phyloP scores from a whole-genome alignment of 1,140 invertebrate genomes.

The Mizuhopecten yessoensis region DNA sequence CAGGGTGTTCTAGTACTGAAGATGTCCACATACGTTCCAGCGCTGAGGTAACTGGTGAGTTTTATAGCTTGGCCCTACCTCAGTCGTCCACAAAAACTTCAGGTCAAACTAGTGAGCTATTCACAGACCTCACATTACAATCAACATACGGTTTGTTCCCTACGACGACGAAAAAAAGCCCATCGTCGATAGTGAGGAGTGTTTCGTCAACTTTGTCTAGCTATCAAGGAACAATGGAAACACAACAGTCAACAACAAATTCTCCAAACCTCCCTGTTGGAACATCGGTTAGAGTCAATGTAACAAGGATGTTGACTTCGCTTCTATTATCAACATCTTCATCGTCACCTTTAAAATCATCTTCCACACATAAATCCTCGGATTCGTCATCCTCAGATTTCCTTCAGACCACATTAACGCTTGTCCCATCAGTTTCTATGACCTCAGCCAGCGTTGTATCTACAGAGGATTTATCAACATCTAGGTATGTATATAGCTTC shows the following conservation, averaged over 20 bases:
- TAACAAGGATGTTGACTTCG: not conserved
- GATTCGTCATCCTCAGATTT: not conserved
- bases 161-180: not conserved
- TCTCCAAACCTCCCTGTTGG: not conserved
- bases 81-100: not conserved
- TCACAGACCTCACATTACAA: not conserved
- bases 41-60: no score
- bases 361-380: no score
- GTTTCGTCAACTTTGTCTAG: not conserved
- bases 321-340: not conserved
- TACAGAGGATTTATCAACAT: not conserved
- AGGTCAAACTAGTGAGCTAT: no score
- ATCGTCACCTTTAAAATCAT: not conserved
- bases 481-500: not conserved
- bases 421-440: not conserved
- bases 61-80: no score
- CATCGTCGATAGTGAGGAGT: not conserved
- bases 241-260: not conserved
- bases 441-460: not conserved
- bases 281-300: not conserved
- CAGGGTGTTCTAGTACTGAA: not conserved
- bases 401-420: not conserved
- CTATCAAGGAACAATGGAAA: not conserved
- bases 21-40: not conserved
- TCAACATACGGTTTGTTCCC: not conserved